Evolutionary conservation across 2,888 invertebrate genomes (phyloP), one percentile per base, ranked within the genome.

Genomic region (Drosophila suboccidentalis): DNA sequence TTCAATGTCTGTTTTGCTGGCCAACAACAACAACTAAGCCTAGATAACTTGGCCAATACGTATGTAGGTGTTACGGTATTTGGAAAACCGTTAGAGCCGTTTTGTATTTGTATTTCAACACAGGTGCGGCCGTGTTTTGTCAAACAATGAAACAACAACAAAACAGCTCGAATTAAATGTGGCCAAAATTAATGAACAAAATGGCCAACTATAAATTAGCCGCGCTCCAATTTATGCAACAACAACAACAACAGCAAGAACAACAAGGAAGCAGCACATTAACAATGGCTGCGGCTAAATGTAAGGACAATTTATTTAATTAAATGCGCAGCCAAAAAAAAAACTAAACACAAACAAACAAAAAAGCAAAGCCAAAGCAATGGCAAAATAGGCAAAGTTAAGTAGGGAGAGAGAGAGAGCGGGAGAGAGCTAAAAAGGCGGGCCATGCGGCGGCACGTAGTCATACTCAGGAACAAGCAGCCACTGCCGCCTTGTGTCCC

Each of bases 291-390:
- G 65, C 69, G 71, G 65, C 82, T 80, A 71, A 82, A 72, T 75
- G 78, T 71, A 81, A 73, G 73, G 66, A 86, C 87, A 88, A 88
- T 86, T 87, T 83, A 88, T 86, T 87, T 83, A 86, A 86, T 86
- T 82, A 88, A 87, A 88, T 84, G 71, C 76, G 88, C 77, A 80
- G 61, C 53, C 67, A 59, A 66, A 39, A 71, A 55, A 77, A 77
- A 77, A 73, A 38, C 36, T 11, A 58, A 57, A 46, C 55, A 55
- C 17, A 55, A 54, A 72, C 29, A 13, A 38, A 69, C 44, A 71
- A 73, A 51, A 66, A 43, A 9, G 36, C 39, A 58, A 57, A 63
- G 51, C 39, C 51, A 64, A 63, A 39, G 36, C 72, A 68, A 66
- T 60, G 29, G 47, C 57, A 61, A 74, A 59, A 34, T 34, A 71